phyloP scores from a whole-genome alignment of 2,888 invertebrate genomes.

The Cryptus armator region DNA sequence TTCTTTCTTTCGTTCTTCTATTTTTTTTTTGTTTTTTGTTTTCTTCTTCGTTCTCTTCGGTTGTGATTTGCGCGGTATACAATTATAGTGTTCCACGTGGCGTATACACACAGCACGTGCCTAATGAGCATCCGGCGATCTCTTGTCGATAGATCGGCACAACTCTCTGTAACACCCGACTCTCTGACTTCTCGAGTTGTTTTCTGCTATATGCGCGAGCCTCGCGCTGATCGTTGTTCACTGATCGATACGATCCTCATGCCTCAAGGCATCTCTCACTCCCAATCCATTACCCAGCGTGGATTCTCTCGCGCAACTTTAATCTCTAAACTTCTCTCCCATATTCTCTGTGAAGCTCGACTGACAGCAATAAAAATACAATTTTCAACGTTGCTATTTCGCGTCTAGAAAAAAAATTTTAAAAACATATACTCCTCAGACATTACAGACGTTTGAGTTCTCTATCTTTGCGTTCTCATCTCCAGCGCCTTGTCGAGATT shows the following conservation, averaged over 20 bases:
- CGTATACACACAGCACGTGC: conserved; percentile 29
- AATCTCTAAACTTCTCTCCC: conserved; percentile 16
- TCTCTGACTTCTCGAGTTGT: neutral
- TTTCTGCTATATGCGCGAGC: neutral
- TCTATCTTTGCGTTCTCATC: conserved; percentile 36
- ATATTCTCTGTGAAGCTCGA: conserved; percentile 1
- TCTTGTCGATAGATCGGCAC: conserved; percentile 31
- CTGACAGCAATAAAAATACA: conserved; percentile 23
- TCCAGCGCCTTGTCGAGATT: neutral
- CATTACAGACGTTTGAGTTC: conserved; percentile 14
- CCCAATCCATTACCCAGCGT: neutral
- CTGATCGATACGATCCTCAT: conserved; percentile 24
- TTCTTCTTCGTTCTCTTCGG: neutral
- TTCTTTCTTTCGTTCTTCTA: conserved; percentile 17
- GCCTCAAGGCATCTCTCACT: conserved; percentile 42
- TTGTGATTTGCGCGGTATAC: conserved; percentile 16
- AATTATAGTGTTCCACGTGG: conserved; percentile 49
- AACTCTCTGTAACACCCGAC: neutral
- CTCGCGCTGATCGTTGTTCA: conserved; percentile 7
- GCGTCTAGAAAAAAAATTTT: conserved; percentile 17
- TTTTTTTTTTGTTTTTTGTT: neutral
- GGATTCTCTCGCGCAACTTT: conserved; percentile 11
- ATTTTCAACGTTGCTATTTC: conserved; percentile 26
- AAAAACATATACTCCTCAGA: conserved; percentile 18
- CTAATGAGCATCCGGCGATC: conserved; percentile 55